Conservation (phyloP, 2,888 invertebrate species). For the Andrena hattorfiana region DNA sequence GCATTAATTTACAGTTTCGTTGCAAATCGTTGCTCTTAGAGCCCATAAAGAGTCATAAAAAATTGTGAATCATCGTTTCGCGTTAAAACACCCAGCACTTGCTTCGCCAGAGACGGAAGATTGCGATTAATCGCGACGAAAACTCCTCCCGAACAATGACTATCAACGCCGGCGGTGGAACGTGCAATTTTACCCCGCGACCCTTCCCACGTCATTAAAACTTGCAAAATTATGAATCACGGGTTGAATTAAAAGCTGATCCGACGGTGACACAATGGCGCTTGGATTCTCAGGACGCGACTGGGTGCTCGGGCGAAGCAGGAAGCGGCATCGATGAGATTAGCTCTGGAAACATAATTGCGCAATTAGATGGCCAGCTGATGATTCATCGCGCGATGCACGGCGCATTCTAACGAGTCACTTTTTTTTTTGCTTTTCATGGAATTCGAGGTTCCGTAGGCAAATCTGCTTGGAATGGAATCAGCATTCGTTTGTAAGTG, state of each 20-base stretch:
- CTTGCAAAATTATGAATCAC: conserved; percentile 59
- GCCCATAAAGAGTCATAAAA: neutral
- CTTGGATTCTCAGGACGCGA: conserved; percentile 40
- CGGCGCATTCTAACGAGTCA: conserved; percentile 54
- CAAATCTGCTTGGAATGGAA: neutral
- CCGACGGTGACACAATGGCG: conserved; percentile 54
- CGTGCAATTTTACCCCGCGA: conserved; percentile 8
- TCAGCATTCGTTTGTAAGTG: neutral
- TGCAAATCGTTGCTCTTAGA: neutral
- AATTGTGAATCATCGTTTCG: neutral
- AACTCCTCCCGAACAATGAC: conserved; percentile 20
- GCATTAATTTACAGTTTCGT: too few relatives aligned
- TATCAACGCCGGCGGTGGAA: neutral
- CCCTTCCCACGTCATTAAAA: conserved; percentile 46
- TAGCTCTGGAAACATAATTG: conserved; percentile 63
- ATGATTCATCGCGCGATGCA: conserved; percentile 70
- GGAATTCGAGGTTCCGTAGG: conserved; percentile 41
- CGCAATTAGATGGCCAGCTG: conserved; percentile 63
- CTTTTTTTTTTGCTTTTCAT: conserved; percentile 27
- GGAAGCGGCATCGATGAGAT: conserved; percentile 64
- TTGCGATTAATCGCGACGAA: conserved; percentile 30
- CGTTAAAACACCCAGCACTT: neutral
- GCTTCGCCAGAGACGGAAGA: conserved; percentile 1
- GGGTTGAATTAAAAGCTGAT: conserved; percentile 41
- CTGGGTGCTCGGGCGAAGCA: conserved; percentile 37